Evolutionary conservation across 1,140 invertebrate species (phyloP), one percentile per base, ranked within the genome.

Genomic region (Sitobion miscanthi): DNA sequence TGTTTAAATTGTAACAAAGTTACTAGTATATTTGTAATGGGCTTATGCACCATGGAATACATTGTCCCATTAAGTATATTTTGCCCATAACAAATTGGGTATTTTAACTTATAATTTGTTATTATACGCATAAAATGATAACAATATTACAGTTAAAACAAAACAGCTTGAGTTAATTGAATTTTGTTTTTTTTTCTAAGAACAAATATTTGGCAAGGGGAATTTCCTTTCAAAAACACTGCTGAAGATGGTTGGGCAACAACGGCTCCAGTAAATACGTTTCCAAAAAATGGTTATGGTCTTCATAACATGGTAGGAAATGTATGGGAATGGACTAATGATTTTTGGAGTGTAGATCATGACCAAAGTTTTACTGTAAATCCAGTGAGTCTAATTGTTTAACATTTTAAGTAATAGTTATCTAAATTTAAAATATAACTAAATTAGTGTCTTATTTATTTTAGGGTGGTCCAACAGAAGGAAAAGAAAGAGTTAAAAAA

Each of bases 241-340:
- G 96, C 94, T 20, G 97, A 98, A 94, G 98, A 99, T 96, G 98
- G 98, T 30, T 99, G 96, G 94, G 93, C 96, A 54, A 96, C 96
- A 35, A 98, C 98, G 8, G 96, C 97, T 94, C 98, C 98, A n/a
- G 97, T 99, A 9, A 95, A 96, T 87, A 94, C 96, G 94, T 99
- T 97, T 96, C 96, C 97, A 69, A 96, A 97, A 94, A 99, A 98
- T 95, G 96, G 96, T 94, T 98, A 97, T 96, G 98, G 97, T 5
- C 95, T 99, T 20, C 96, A 98, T 94, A 99, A 99, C 95, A 99
- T 99, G 95, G 97, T 98, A 85, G 98, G 98, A 57, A 99, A 99
- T 96, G 98, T 99, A 62, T 99, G 98, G 98, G 98, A 99, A 96
- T 99, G 99, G 99, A 98, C 98, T 3, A 95, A 96, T 89, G 98